These are phyloP conservation scores for Sebastes minor DNA, from an alignment of 2,797 vertebrate genomes.

Conservation along the genomic window DNA sequence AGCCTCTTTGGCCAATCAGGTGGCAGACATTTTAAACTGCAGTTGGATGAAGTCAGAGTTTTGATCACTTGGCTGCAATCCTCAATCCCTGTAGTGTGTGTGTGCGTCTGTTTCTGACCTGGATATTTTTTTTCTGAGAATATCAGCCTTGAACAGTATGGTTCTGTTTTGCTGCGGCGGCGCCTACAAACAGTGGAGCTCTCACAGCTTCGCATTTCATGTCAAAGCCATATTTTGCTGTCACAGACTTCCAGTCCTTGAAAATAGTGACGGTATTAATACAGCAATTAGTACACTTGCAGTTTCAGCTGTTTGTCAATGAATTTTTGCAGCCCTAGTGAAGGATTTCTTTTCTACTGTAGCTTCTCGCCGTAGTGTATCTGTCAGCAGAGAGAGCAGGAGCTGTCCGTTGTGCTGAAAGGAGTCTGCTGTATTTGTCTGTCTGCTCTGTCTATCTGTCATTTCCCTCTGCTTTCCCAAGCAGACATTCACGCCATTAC, in stretches of 20 bases:
- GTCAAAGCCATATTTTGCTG: neutral
- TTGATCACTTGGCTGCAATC: slow-evolving; percentile 55
- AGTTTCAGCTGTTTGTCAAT: slow-evolving; percentile 44
- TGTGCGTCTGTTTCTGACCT: slow-evolving; percentile 53
- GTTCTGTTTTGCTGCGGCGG: neutral
- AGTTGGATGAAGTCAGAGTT: slow-evolving; percentile 62
- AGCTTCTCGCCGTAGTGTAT: slow-evolving; percentile 1
- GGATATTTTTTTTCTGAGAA: slow-evolving; percentile 28
- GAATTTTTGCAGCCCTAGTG: neutral
- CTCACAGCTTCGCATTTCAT: neutral
- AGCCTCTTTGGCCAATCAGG: slow-evolving; percentile 80
- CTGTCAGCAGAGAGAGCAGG: slow-evolving; percentile 51
- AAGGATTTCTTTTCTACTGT: slow-evolving; percentile 20
- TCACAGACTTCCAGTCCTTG: neutral
- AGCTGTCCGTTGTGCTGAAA: slow-evolving; percentile 75
- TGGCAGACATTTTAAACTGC: slow-evolving; percentile 69
- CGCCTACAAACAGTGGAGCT: neutral
- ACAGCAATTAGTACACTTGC: slow-evolving; percentile 28
- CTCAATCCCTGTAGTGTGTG: slow-evolving; percentile 32
- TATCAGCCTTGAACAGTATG: neutral
- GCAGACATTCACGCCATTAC: slow-evolving; percentile 20
- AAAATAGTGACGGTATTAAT: slow-evolving; percentile 21
- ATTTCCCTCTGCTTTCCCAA: slow-evolving; percentile 11
- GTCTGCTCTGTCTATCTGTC: slow-evolving; percentile 24
- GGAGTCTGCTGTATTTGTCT: slow-evolving; percentile 13